phyloP scores from a whole-genome alignment of 2,113 vertebrate species.

The Dicerorhinus sumatrensis region DNA sequence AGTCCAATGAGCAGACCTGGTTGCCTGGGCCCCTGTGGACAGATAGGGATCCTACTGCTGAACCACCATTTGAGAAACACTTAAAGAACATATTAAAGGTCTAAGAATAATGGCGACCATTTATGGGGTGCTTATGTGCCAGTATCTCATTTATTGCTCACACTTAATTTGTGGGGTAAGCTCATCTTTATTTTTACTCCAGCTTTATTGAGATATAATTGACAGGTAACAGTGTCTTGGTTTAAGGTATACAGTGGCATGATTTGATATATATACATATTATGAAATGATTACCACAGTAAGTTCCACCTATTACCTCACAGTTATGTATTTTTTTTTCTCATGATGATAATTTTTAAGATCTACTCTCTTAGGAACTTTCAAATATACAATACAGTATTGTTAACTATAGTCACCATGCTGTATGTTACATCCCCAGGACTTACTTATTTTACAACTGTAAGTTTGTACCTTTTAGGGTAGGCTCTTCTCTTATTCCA shows the following conservation, averaged over 20 bases:
- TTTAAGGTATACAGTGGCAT: rapidly evolving
- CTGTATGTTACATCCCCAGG: background rate
- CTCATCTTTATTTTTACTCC: background rate
- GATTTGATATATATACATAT: background rate
- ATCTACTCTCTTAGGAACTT: background rate
- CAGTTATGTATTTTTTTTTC: background rate
- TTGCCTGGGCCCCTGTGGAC: background rate
- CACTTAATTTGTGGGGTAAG: background rate
- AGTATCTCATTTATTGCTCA: rapidly evolving
- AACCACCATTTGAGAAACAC: background rate
- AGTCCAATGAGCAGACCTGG: background rate
- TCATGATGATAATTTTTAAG: background rate
- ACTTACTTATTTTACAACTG: background rate
- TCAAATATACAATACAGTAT: rapidly evolving
- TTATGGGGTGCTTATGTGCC: background rate
- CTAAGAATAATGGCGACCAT: background rate
- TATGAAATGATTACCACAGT: background rate
- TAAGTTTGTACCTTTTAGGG: background rate
- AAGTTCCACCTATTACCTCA: background rate
- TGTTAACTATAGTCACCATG: no score
- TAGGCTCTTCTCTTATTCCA: background rate
- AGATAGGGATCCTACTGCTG: background rate
- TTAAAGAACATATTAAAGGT: rapidly evolving
- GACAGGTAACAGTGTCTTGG: rapidly evolving
- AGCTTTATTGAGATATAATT: background rate